Conservation (phyloP, 2,888 invertebrate genomes). For the Epinotia bilunana region DNA sequence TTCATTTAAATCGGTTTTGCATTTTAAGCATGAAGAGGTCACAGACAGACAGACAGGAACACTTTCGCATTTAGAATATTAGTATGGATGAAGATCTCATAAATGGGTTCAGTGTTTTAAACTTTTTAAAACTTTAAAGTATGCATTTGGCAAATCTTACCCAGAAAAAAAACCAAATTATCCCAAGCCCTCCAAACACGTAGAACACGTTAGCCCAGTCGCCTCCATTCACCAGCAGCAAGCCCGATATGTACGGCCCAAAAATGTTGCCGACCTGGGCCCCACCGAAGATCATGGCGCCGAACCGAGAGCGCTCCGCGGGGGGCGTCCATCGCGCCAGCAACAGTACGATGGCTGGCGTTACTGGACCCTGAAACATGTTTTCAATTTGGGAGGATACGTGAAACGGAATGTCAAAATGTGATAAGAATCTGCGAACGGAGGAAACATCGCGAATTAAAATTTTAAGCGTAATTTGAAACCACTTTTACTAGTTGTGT, state of each 20-base stretch:
- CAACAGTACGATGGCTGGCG: conserved; percentile 85
- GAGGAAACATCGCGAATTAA: background rate
- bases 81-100: too few relatives aligned
- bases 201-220: conserved; percentile 85
- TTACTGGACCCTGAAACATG: conserved; percentile 81
- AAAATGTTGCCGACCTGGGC: conserved; percentile 82
- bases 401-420: too few relatives aligned
- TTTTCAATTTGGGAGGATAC: background rate
- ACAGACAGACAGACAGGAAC: too few relatives aligned
- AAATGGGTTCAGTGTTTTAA: too few relatives aligned
- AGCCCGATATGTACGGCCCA: conserved; percentile 79
- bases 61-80: too few relatives aligned
- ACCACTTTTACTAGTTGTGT: too few relatives aligned
- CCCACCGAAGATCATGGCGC: conserved; percentile 85
- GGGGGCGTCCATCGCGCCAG: conserved; percentile 86
- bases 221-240: conserved; percentile 73
- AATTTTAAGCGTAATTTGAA: background rate
- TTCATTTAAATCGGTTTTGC: too few relatives aligned
- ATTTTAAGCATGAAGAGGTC: too few relatives aligned
- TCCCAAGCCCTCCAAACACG: conserved; percentile 80
- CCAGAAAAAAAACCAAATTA: conserved; percentile 83
- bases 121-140: too few relatives aligned
- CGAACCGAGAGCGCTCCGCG: conserved; percentile 82
- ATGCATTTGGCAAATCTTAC: conserved; percentile 55
- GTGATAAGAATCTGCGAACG: too few relatives aligned